Evolutionary conservation across 1,140 invertebrate genomes (phyloP).

Genomic region (Babylonia areolata): DNA sequence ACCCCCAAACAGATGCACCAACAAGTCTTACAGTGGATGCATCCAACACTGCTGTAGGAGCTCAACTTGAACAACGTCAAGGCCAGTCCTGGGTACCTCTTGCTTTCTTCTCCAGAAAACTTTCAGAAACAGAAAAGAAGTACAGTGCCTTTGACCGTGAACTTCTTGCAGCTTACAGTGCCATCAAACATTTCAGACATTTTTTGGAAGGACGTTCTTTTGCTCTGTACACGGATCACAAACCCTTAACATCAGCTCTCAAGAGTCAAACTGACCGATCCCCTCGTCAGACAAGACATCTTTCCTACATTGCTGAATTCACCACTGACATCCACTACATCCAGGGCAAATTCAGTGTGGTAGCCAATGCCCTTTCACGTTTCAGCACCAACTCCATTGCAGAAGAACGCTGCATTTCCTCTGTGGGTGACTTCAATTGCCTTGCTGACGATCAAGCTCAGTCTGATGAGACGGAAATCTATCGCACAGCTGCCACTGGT

Average conservation of each 20-base stretch:
- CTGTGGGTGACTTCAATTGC: neutral
- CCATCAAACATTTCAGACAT: constrained; percentile 31
- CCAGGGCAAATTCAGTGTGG: constrained; percentile 7
- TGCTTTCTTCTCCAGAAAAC: neutral
- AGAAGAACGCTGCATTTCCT: neutral
- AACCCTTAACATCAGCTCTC: constrained; percentile 3
- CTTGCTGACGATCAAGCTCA: neutral
- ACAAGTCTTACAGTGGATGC: too few relatives aligned
- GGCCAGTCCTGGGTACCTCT: too few relatives aligned
- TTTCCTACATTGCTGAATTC: constrained; percentile 33
- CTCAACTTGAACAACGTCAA: too few relatives aligned
- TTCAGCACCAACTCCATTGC: constrained; percentile 10
- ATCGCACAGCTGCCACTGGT: neutral
- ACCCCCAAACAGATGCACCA: too few relatives aligned
- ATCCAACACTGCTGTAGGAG: too few relatives aligned
- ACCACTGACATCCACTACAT: constrained; percentile 34
- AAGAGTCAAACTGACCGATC: constrained; percentile 26
- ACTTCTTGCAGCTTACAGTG: constrained; percentile 21
- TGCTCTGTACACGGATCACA: constrained; percentile 31
- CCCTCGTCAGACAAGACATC: constrained; percentile 16
- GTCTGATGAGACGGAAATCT: neutral
- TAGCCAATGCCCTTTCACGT: constrained; percentile 26
- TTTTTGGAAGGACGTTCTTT: constrained; percentile 26
- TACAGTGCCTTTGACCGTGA: constrained; percentile 3
- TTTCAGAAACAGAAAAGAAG: constrained; percentile 23